A percentile compares a stretch with the other conserved stretches of the same genome.
phyloP scores from a whole-genome alignment of 2,888 invertebrate genomes.

The Poecilobothrus nobilitatus region DNA sequence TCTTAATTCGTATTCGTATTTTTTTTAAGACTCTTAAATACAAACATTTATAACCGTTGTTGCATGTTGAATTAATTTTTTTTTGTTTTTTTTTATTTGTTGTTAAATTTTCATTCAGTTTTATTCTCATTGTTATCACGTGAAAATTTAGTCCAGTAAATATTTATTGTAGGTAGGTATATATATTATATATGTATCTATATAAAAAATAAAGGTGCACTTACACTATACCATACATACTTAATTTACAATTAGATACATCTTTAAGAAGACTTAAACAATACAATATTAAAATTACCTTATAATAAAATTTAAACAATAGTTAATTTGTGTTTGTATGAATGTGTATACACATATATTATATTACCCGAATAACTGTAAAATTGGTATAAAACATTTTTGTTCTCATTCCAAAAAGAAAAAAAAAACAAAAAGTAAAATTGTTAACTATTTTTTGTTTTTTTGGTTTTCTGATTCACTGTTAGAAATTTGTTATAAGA shows the following conservation, averaged over 20 bases:
- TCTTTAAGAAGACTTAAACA: too few relatives aligned
- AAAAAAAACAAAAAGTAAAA: too few relatives aligned
- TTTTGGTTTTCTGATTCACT: background rate
- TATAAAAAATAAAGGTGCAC: too few relatives aligned
- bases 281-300: too few relatives aligned
- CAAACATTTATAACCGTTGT: background rate
- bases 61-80: slow-evolving; percentile 1
- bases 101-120: too few relatives aligned
- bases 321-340: background rate
- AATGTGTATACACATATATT: background rate
- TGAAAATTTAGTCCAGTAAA: background rate
- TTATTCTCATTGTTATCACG: background rate
- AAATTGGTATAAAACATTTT: background rate
- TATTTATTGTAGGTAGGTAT: background rate
- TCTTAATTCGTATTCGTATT: background rate
- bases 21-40: background rate
- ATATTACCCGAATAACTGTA: background rate
- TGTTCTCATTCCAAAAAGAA: too few relatives aligned
- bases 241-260: too few relatives aligned
- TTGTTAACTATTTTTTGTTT: background rate
- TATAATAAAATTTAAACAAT: too few relatives aligned
- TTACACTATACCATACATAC: too few relatives aligned
- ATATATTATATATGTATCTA: too few relatives aligned
- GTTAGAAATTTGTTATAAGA: background rate
- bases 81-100: background rate